Evolutionary conservation across 2,113 vertebrate species (phyloP).

Genomic region (Actenoides lindsayi): DNA sequence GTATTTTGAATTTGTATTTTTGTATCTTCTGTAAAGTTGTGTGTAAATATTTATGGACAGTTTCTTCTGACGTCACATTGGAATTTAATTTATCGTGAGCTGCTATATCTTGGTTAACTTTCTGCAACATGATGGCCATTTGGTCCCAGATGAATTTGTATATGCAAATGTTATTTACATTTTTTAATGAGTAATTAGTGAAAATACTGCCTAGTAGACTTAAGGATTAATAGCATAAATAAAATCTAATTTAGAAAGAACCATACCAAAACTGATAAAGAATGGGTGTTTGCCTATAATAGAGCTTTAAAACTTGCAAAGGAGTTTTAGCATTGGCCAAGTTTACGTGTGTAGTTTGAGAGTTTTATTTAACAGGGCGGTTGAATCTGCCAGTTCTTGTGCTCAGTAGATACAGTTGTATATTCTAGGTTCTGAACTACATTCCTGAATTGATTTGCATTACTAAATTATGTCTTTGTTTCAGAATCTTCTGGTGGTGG

Average conservation of each 20-base stretch:
- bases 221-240: background rate
- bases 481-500: slow-evolving; percentile 55
- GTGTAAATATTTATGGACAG: background rate
- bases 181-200: background rate
- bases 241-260: background rate
- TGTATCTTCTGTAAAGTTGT: background rate
- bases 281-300: background rate
- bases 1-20: background rate
- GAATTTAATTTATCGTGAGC: background rate
- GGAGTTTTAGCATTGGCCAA: background rate
- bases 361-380: background rate
- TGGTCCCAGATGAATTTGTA: background rate
- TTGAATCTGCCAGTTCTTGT: background rate
- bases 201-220: background rate
- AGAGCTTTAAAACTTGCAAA: background rate
- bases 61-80: background rate
- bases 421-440: background rate
- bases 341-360: background rate
- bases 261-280: background rate
- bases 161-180: background rate
- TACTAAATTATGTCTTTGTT: slow-evolving; percentile 26
- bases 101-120: background rate
- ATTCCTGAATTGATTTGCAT: background rate
- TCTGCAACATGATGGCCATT: background rate
- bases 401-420: background rate